A percentile compares a stretch with the other conserved stretches of the same genome.
phyloP scores from a whole-genome alignment of 2,797 vertebrate species.

The Poecilia velifera region DNA sequence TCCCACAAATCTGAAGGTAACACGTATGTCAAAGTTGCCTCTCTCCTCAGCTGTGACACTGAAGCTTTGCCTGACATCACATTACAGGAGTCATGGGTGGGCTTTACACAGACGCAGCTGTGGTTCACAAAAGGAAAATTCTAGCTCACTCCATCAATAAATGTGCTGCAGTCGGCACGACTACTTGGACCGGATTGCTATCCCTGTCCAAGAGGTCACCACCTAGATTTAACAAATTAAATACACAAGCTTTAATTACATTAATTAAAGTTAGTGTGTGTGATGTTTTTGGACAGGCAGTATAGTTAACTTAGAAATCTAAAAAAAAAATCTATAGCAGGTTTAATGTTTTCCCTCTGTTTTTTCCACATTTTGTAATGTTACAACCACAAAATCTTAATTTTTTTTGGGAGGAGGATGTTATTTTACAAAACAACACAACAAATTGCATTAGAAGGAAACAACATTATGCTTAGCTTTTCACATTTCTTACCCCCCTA shows the following conservation, averaged over 20 bases:
- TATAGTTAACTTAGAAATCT: constrained; percentile 9
- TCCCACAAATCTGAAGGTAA: constrained; percentile 6
- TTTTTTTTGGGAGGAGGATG: not conserved
- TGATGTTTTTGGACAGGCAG: not conserved
- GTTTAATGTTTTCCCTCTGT: not conserved
- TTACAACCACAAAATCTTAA: not conserved
- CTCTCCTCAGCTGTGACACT: constrained; percentile 21
- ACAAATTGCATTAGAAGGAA: not conserved
- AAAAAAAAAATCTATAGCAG: not conserved
- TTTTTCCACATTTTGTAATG: not conserved
- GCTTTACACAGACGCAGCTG: constrained; percentile 35
- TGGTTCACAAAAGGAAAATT: constrained; percentile 66
- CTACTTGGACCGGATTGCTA: constrained; percentile 39
- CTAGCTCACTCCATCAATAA: constrained; percentile 50
- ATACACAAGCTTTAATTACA: not conserved
- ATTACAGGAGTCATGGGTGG: constrained; percentile 31
- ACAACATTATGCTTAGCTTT: not conserved
- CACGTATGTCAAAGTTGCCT: constrained; percentile 12
- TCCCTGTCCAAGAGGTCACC: not conserved
- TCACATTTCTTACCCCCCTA: not conserved
- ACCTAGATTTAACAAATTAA: not conserved
- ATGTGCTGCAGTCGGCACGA: constrained; percentile 61
- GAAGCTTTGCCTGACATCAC: constrained; percentile 47
- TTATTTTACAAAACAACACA: not conserved
- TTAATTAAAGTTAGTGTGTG: not conserved